A percentile compares a stretch with the other conserved stretches of the same genome.
phyloP scores from a whole-genome alignment of 2,113 vertebrate genomes.

The Taxidea taxus region DNA sequence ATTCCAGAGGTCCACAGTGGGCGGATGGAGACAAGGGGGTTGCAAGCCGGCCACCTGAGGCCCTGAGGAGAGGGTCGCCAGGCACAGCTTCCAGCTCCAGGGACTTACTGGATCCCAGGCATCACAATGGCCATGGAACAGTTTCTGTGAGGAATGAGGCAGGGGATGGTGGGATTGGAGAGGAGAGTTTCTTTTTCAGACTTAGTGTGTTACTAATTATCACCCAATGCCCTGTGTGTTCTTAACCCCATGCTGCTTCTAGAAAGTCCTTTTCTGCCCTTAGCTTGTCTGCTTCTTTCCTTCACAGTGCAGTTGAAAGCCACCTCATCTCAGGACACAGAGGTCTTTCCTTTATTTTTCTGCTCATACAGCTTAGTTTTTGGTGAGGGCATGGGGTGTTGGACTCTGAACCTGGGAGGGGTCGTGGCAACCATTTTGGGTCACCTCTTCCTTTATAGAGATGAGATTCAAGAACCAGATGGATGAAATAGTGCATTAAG shows the following conservation, averaged over 20 bases:
- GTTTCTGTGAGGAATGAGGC: background rate
- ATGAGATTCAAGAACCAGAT: background rate
- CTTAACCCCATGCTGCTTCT: background rate
- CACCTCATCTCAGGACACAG: background rate
- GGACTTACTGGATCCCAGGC: background rate
- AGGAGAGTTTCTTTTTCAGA: background rate
- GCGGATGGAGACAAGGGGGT: accelerated
- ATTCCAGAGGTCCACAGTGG: background rate
- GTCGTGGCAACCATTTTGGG: background rate
- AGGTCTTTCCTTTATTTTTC: background rate
- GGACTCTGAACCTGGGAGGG: background rate
- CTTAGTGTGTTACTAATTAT: background rate
- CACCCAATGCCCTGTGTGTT: background rate
- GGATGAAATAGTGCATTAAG: background rate
- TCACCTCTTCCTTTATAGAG: background rate
- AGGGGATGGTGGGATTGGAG: accelerated
- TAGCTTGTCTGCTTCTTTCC: background rate
- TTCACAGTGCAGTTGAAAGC: background rate
- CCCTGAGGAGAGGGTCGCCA: background rate
- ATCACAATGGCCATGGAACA: background rate
- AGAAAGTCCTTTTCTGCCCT: background rate
- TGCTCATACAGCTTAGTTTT: background rate
- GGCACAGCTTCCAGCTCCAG: background rate
- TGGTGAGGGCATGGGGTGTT: background rate
- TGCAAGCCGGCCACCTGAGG: background rate